Percentiles rank a stretch among this genome's conserved stretches.
These are phyloP conservation scores for Tiliacea aurago DNA, from an alignment of 2,888 invertebrate genomes.

Conservation along the genomic window DNA sequence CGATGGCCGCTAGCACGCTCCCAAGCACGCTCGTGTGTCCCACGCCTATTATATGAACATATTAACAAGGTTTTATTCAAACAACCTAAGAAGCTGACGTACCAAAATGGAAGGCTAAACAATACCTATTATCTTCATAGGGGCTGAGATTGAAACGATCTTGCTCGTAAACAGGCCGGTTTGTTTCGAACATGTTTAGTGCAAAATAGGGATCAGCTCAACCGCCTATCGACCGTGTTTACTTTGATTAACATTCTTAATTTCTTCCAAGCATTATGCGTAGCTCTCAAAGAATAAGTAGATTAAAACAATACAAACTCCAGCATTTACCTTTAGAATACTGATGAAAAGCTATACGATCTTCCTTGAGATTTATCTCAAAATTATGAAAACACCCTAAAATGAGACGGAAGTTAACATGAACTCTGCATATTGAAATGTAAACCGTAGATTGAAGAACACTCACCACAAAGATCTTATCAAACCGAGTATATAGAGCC, in stretches of 20 bases:
- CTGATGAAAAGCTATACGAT: conserved; percentile 36
- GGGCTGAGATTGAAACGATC: conserved; percentile 76
- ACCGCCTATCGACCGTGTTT: conserved; percentile 42
- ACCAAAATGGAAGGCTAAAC: conserved; percentile 75
- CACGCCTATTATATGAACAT: conserved; percentile 61
- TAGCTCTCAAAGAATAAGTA: conserved; percentile 46
- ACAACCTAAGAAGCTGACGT: conserved; percentile 76
- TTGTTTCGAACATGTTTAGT: conserved; percentile 64
- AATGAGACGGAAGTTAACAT: conserved; percentile 34
- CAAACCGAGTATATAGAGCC: conserved; percentile 66
- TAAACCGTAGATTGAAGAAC: conserved; percentile 51
- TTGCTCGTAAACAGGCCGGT: conserved; percentile 73
- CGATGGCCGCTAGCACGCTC: conserved; percentile 18
- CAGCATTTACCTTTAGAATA: conserved; percentile 26
- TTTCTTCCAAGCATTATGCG: conserved; percentile 28
- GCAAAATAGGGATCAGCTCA: conserved; percentile 48
- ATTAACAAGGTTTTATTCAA: conserved; percentile 74
- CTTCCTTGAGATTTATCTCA: conserved; percentile 42
- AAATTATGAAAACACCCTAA: conserved; percentile 47
- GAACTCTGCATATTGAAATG: conserved; percentile 50
- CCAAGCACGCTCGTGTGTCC: conserved; percentile 34
- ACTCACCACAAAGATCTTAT: conserved; percentile 66
- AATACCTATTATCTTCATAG: conserved; percentile 76
- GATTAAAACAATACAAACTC: conserved; percentile 57
- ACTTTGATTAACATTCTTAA: conserved; percentile 53